A percentile compares a stretch with the other conserved stretches of the same genome.
These are phyloP conservation scores for Tachystola acroxantha DNA, from an alignment of 2,888 invertebrate species.

Conservation along the genomic window DNA sequence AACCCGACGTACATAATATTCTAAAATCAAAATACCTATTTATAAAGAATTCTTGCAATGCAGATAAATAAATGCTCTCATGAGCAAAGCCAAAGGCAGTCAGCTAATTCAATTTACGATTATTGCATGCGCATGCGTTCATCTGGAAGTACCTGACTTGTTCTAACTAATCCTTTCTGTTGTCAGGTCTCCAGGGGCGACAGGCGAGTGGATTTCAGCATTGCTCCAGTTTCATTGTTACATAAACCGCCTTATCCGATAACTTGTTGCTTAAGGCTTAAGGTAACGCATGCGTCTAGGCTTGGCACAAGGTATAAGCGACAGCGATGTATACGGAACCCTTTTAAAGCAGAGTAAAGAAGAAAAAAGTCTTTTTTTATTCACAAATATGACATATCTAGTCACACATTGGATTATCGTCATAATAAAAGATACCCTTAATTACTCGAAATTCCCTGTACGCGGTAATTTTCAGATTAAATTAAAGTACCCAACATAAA, in stretches of 20 bases:
- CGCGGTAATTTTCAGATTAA: too few relatives aligned
- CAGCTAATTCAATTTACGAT: neutral
- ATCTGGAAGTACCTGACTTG: constrained; percentile 1
- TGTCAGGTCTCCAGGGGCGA: constrained; percentile 2
- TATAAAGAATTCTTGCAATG: too few relatives aligned
- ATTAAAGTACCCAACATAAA: too few relatives aligned
- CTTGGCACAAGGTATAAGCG: neutral
- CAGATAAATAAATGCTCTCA: too few relatives aligned
- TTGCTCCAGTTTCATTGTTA: constrained; percentile 55
- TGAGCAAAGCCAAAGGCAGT: too few relatives aligned
- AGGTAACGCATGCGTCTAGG: constrained; percentile 13
- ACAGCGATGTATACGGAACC: neutral
- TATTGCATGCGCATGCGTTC: neutral
- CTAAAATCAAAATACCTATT: too few relatives aligned
- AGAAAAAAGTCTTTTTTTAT: too few relatives aligned
- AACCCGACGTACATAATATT: too few relatives aligned
- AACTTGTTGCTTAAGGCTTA: constrained; percentile 35
- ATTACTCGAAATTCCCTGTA: too few relatives aligned
- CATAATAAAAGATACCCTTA: too few relatives aligned
- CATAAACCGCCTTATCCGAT: constrained; percentile 51
- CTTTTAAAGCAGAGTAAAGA: neutral
- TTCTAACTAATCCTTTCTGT: constrained; percentile 3
- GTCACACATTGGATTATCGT: too few relatives aligned
- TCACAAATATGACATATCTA: too few relatives aligned
- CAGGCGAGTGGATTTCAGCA: constrained; percentile 26